A percentile compares a stretch with the other conserved stretches of the same genome.
Evolutionary conservation across 2,888 invertebrate species (phyloP).

Genomic region (Ormyrus thymus): DNA sequence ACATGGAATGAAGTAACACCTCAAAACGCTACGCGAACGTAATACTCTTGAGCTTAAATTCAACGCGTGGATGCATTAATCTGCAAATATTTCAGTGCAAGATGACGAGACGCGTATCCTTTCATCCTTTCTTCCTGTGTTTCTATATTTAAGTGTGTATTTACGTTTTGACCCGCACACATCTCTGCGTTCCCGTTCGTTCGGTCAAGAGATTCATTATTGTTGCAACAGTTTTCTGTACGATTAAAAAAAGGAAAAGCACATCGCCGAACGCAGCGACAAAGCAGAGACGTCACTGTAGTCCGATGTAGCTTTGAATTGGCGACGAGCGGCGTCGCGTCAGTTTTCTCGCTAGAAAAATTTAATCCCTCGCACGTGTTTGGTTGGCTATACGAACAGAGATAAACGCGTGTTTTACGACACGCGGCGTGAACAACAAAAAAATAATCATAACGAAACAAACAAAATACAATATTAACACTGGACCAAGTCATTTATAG

Average conservation of each 20-base stretch:
- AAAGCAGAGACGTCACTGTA: constrained; percentile 16
- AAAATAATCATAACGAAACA: constrained; percentile 73
- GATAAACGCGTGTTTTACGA: constrained; percentile 68
- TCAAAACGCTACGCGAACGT: constrained; percentile 73
- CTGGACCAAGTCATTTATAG: constrained; percentile 70
- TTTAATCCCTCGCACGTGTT: constrained; percentile 41
- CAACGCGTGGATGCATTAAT: constrained; percentile 40
- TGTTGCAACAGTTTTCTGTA: not conserved
- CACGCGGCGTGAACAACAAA: constrained; percentile 73
- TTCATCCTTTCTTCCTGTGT: constrained; percentile 6
- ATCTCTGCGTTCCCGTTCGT: constrained; percentile 17
- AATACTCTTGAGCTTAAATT: constrained; percentile 72
- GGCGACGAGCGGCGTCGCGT: constrained; percentile 10
- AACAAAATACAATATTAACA: constrained; percentile 75
- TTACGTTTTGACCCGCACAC: not conserved
- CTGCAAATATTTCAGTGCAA: constrained; percentile 8
- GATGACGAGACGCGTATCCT: constrained; percentile 23
- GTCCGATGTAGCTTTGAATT: constrained; percentile 22
- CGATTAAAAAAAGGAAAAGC: not conserved
- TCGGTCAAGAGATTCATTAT: constrained; percentile 6
- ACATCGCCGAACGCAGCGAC: not conserved
- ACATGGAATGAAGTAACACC: constrained; percentile 74
- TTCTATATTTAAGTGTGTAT: not conserved
- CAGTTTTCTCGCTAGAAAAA: constrained; percentile 17
- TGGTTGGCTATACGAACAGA: constrained; percentile 68